Evolutionary conservation across 2,113 vertebrate species (phyloP).

Genomic region (Tichodroma muraria): DNA sequence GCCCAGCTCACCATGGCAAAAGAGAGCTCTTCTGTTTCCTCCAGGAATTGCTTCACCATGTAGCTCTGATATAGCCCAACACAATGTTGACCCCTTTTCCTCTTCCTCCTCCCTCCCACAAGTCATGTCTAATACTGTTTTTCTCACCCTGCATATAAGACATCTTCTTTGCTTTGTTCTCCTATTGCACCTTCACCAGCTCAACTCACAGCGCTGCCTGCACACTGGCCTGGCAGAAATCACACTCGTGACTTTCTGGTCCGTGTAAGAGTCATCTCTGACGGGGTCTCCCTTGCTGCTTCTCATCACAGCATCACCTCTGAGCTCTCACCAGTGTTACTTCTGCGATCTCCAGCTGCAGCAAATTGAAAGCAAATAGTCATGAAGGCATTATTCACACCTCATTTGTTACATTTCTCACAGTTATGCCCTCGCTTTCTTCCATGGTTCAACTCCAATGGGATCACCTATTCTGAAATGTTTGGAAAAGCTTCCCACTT

Average conservation of each 20-base stretch:
- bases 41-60: not conserved
- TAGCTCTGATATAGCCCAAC: not conserved
- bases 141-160: not conserved
- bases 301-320: not conserved
- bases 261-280: not conserved
- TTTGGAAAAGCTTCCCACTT: not conserved
- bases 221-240: not conserved
- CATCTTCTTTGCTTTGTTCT: not conserved
- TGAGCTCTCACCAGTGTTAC: not conserved
- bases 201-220: not conserved
- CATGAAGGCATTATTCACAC: not conserved
- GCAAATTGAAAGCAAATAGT: not conserved
- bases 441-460: not conserved
- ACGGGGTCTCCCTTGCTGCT: not conserved
- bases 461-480: not conserved
- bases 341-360: not conserved
- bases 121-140: not conserved
- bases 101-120: not conserved
- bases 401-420: not conserved
- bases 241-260: not conserved
- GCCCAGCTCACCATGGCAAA: not conserved
- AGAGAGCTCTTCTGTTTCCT: not conserved
- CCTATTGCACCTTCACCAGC: not conserved
- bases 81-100: not conserved
- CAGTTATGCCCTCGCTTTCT: not conserved